phyloP scores from a whole-genome alignment of 2,888 invertebrate species.

The Ochropleura leucogaster region DNA sequence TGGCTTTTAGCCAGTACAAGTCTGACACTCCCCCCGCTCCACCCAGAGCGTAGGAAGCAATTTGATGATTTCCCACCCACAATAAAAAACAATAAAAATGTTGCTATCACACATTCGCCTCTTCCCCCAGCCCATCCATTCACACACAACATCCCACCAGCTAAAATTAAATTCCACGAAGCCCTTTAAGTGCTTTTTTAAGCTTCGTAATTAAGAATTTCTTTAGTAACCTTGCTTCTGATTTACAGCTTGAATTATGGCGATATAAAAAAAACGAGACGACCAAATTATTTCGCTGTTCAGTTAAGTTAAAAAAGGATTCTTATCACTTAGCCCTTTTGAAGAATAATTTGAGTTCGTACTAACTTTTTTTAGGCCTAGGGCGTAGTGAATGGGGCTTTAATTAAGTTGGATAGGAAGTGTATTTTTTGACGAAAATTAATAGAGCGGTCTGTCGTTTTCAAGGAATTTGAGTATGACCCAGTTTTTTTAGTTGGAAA shows the following conservation, averaged over 20 bases:
- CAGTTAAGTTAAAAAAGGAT: conserved; percentile 75
- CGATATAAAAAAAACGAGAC: conserved; percentile 68
- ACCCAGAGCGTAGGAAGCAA: no score
- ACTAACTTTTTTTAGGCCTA: conserved; percentile 52
- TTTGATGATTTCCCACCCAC: no score
- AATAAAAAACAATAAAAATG: conserved; percentile 30
- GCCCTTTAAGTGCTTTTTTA: conserved; percentile 74
- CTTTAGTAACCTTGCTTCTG: conserved; percentile 79
- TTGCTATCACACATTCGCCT: neutral
- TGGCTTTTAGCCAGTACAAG: no score
- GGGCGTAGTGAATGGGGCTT: conserved; percentile 25
- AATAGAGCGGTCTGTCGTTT: conserved; percentile 11
- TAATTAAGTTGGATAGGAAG: conserved; percentile 49
- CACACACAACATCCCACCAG: conserved; percentile 45
- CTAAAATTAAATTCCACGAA: conserved; percentile 76
- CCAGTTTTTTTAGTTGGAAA: neutral
- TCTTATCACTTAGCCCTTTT: conserved; percentile 75
- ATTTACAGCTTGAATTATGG: conserved; percentile 83
- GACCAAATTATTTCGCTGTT: conserved; percentile 71
- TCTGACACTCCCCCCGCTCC: no score
- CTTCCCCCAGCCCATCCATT: conserved; percentile 16
- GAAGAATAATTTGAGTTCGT: conserved; percentile 66
- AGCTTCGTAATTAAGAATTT: conserved; percentile 84
- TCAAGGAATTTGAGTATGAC: neutral
- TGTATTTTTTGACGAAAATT: conserved; percentile 24